Evolutionary conservation across 2,888 invertebrate genomes (phyloP).

Genomic region (Leptopilina syphax): DNA sequence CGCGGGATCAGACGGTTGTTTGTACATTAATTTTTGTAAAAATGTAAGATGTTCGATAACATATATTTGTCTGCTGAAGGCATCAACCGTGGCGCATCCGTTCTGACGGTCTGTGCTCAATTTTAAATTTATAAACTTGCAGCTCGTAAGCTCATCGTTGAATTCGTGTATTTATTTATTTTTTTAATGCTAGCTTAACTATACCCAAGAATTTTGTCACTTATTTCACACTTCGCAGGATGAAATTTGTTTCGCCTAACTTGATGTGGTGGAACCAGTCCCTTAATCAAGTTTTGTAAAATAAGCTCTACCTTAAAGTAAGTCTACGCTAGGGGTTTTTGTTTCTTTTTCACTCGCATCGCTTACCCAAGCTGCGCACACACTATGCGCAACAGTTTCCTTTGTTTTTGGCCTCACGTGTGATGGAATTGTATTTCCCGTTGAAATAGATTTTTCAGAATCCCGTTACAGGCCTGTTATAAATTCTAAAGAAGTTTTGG

Average conservation of each 20-base stretch:
- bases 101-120: slow-evolving; percentile 54
- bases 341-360: no score
- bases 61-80: slow-evolving; percentile 47
- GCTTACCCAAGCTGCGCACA: not conserved
- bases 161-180: slow-evolving; percentile 63
- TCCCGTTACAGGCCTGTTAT: not conserved
- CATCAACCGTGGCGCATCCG: slow-evolving; percentile 55
- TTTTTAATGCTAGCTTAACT: slow-evolving; percentile 58
- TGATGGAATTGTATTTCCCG: not conserved
- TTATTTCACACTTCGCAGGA: slow-evolving; percentile 47
- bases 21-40: slow-evolving; percentile 38
- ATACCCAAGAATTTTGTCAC: not conserved
- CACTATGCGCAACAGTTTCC: not conserved
- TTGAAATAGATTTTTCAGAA: no score
- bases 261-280: no score
- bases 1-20: slow-evolving; percentile 40
- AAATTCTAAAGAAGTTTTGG: no score
- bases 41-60: slow-evolving; percentile 49
- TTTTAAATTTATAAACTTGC: slow-evolving; percentile 55
- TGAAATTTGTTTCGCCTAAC: not conserved
- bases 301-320: not conserved
- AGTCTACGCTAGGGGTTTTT: not conserved
- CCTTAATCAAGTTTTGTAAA: no score
- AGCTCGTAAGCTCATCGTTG: slow-evolving; percentile 59
- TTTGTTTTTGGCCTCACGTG: not conserved